Evolutionary conservation across 1,140 invertebrate species (phyloP).

Genomic region (Trichoplusia ni): DNA sequence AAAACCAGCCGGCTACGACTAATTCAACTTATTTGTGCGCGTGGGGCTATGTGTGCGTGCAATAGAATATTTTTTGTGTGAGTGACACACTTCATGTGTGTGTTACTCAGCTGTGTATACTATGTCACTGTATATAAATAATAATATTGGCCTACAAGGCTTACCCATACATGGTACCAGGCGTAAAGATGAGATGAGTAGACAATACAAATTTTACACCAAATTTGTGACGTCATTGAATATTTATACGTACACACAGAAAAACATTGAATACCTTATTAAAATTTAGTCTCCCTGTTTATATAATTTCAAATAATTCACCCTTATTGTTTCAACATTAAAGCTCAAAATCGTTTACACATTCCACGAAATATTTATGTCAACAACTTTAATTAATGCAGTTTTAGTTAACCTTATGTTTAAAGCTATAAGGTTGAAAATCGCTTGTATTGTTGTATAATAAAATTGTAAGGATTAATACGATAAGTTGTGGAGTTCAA

Average conservation of each 20-base stretch:
- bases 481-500: conserved; percentile 23
- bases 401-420: neutral
- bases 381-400: neutral
- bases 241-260: conserved; percentile 2
- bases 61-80: too few relatives aligned
- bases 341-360: neutral
- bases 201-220: too few relatives aligned
- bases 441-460: neutral
- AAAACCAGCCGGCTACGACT: too few relatives aligned
- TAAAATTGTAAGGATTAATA: conserved; percentile 11
- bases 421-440: neutral
- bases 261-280: conserved; percentile 25
- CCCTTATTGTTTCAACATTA: neutral
- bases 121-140: too few relatives aligned
- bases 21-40: too few relatives aligned
- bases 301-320: neutral
- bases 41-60: too few relatives aligned
- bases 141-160: too few relatives aligned
- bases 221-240: too few relatives aligned
- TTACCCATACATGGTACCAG: too few relatives aligned
- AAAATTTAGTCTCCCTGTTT: conserved; percentile 2
- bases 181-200: too few relatives aligned
- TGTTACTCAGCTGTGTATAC: too few relatives aligned
- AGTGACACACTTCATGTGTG: too few relatives aligned
- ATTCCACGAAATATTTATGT: neutral